Evolutionary conservation across 2,888 invertebrate genomes (phyloP), one percentile per base, ranked within the genome.

Genomic region (Caenorhabditis zanzibari): DNA sequence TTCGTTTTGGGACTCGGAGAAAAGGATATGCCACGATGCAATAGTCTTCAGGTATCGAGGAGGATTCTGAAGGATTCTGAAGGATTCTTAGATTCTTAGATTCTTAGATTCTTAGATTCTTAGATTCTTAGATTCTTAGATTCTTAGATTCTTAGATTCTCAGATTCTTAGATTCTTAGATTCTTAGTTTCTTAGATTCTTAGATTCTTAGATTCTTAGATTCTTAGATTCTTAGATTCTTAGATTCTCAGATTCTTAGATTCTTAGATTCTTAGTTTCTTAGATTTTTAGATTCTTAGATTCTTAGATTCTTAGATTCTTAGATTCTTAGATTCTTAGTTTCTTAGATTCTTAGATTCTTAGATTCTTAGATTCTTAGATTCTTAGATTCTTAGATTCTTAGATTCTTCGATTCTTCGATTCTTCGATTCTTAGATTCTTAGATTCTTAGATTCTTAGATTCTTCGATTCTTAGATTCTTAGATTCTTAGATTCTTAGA

Each of bases 1-100:
- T 83, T 83, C 69, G 72, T 72, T n/a, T 54, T 64, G 7, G 79
- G 72, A 71, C 12, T 12, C 14, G 58, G 56, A 5, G 61, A 41
- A 0, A 28, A 47, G 9, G 68, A 69, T 22, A 56, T 47, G 26
- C 41, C 68, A 28, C 44, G 35, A 9, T 82, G 82, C 41, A 79
- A 82, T 28, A 19, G 47, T 47, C 47, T 47, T 7, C 47, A 47
- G 47, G 47, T 47, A 44, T n/a, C n/a, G n/a, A 44, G 4, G 7
- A 32, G 32, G 32, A 32, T 32, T 32, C 32, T 32, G 32, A 32
- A 32, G 32, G 5, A 32, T 32, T 32, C 7, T 32, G 32, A 32
- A 32, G 32, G n/a, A n/a, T n/a, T n/a, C n/a, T n/a, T n/a, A n/a
- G n/a, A n/a, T n/a, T n/a, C n/a, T n/a, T n/a, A n/a, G n/a, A n/a